phyloP scores from a whole-genome alignment of 1,140 invertebrate genomes.

The Oedothorax gibbosus region DNA sequence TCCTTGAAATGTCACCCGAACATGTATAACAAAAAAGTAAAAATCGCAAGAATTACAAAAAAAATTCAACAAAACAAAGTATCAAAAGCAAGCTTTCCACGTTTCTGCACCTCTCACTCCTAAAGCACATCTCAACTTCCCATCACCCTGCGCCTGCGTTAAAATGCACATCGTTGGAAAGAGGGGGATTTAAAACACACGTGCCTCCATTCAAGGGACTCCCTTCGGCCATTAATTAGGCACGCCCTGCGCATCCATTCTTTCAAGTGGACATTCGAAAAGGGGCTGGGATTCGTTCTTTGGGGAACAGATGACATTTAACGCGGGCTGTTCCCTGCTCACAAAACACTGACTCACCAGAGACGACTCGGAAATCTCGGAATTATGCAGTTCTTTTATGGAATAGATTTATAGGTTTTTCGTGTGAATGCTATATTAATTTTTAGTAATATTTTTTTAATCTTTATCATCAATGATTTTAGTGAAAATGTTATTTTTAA shows the following conservation, averaged over 20 bases:
- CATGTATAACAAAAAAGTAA: not conserved
- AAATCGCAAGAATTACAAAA: not conserved
- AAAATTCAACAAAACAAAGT: not conserved
- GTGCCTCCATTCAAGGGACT: conserved; percentile 13
- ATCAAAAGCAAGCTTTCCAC: not conserved
- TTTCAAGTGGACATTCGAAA: conserved; percentile 30
- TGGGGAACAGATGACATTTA: too few species aligned
- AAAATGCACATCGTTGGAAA: conserved; percentile 2
- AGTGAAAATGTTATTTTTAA: too few species aligned
- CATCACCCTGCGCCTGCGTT: not conserved
- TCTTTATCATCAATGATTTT: too few species aligned
- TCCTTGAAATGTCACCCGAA: not conserved
- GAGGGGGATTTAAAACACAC: not conserved
- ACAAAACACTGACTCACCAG: too few species aligned
- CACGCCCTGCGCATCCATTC: conserved; percentile 10
- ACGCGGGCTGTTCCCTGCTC: too few species aligned
- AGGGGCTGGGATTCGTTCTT: not conserved
- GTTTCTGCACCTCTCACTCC: not conserved
- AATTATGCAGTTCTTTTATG: too few species aligned
- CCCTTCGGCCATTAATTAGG: conserved; percentile 39
- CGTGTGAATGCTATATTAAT: too few species aligned
- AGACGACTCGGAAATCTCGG: too few species aligned
- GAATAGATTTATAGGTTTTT: too few species aligned
- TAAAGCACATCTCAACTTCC: not conserved
- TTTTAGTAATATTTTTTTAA: too few species aligned